Evolutionary conservation across 2,113 vertebrate species (phyloP), one percentile per base, ranked within the genome.

Genomic region (Lucifuga dentata): DNA sequence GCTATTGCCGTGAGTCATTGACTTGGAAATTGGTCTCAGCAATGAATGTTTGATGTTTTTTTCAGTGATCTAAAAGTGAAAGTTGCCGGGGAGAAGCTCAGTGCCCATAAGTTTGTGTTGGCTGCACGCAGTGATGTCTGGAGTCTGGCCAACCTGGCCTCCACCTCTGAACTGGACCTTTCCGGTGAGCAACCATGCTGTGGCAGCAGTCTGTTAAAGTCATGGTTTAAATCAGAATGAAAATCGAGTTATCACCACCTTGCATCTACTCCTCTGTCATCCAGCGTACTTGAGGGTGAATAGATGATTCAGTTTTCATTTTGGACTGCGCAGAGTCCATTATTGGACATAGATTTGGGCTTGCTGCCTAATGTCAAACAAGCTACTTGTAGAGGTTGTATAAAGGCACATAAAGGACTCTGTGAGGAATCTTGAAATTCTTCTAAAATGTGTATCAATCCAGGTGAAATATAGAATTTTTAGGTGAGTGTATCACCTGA

Each of bases 91-190:
- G 88, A 90, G 61, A 72, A 46, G 51, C 90, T 98, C 80, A 88
- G 48, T 2, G 96, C 95, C 73, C 98, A 99, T 86, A 99, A 98
- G 87, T 99, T 99, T 88, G 95, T 99, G 33, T 82, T 99, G 92
- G 98, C 98, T 0, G 97, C 98, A 2, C 96, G 97, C 64, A 98
- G 95, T 24, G 98, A 99, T 26, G 73, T 83, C 15, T 99, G 98
- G 98, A 99, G 96, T 67, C 91, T 98, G 60, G 82, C 92, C 80
- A 98, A 86, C 89, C 82, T 99, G 66, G 92, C 94, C 50, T 93
- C 95, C 15, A 95, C 93, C 8, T 80, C 94, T 44, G 95, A 98
- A 83, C 90, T 99, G 86, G 96, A 99, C 87, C 91, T 99, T 17
- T 95, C 96, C 89, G 98, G 98, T 99, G 82, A 93, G 95, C 62